Evolutionary conservation across 2,888 invertebrate genomes (phyloP).

Genomic region (Branchipolynoe longqiensis): DNA sequence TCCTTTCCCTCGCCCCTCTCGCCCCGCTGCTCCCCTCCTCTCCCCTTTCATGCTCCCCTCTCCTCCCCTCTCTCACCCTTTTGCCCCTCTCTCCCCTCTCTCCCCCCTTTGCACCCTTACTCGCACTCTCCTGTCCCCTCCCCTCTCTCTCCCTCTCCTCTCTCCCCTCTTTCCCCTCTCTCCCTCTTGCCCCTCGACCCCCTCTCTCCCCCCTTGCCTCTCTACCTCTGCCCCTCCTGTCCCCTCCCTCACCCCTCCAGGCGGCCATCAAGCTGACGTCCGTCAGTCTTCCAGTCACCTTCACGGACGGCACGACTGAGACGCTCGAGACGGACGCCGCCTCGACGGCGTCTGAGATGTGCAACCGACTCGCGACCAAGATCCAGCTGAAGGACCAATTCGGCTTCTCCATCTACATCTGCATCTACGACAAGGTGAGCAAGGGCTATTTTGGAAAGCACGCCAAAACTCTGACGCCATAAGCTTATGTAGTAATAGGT

Average conservation of each 20-base stretch:
- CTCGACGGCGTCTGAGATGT: constrained; percentile 68
- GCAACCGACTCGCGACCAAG: constrained; percentile 62
- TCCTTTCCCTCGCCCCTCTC: too few species aligned
- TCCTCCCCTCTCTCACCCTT: too few species aligned
- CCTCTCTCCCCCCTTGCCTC: too few species aligned
- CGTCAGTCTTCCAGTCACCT: constrained; percentile 67
- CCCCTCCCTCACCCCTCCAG: constrained; percentile 57
- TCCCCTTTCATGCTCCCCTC: too few species aligned
- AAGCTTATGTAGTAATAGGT: neutral
- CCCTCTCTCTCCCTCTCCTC: too few species aligned
- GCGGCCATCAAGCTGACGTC: constrained; percentile 64
- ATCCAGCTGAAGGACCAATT: constrained; percentile 68
- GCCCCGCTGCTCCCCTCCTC: too few species aligned
- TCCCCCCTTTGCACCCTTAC: too few species aligned
- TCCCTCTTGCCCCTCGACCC: too few species aligned
- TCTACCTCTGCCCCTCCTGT: too few species aligned
- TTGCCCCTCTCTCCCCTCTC: too few species aligned
- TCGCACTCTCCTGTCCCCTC: too few species aligned
- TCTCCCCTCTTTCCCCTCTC: too few species aligned
- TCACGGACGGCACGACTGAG: constrained; percentile 66
- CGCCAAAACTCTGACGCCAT: neutral
- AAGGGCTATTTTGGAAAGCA: neutral
- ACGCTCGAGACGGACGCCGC: constrained; percentile 68
- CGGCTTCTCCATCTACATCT: constrained; percentile 70
- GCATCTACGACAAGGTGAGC: constrained; percentile 68